A percentile compares a stretch with the other conserved stretches of the same genome.
Evolutionary conservation across 2,888 invertebrate species (phyloP).

Genomic region (Tupiocoris notatus): DNA sequence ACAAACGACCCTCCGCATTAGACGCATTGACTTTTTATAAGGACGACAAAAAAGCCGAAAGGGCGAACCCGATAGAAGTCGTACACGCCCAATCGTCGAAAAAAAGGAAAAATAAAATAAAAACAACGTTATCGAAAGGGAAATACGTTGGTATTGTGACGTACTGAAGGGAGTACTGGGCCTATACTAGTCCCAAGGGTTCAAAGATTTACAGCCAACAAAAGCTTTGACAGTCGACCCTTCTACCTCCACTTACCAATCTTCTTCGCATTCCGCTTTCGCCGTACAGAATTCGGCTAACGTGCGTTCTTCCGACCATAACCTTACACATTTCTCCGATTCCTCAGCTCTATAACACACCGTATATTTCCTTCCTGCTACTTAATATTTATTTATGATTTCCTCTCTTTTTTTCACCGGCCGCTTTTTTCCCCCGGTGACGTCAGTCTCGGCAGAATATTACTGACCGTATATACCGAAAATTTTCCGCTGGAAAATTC

Average conservation of each 20-base stretch:
- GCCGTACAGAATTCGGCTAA: neutral
- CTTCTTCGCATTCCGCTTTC: constrained; percentile 24
- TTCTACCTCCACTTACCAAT: neutral
- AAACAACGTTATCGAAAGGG: neutral
- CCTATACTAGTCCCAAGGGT: constrained; percentile 4
- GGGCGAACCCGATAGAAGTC: neutral
- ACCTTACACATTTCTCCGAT: neutral
- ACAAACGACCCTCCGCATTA: neutral
- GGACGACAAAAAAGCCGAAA: neutral
- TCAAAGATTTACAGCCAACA: constrained; percentile 32
- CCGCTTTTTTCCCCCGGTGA: neutral
- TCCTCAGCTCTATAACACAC: neutral
- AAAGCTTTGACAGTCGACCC: constrained; percentile 22
- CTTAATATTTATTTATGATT: constrained; percentile 33
- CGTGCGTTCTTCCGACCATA: neutral
- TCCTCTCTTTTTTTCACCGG: neutral
- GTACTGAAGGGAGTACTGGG: neutral
- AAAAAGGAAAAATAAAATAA: neutral
- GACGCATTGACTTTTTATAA: neutral
- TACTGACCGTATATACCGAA: no score
- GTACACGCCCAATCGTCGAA: neutral
- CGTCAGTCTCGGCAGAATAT: no score
- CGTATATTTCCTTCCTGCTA: neutral
- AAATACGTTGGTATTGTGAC: neutral
- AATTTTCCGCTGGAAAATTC: constrained; percentile 34